Evolutionary conservation across 2,797 vertebrate species (phyloP).

Genomic region (Oreortyx pictus): DNA sequence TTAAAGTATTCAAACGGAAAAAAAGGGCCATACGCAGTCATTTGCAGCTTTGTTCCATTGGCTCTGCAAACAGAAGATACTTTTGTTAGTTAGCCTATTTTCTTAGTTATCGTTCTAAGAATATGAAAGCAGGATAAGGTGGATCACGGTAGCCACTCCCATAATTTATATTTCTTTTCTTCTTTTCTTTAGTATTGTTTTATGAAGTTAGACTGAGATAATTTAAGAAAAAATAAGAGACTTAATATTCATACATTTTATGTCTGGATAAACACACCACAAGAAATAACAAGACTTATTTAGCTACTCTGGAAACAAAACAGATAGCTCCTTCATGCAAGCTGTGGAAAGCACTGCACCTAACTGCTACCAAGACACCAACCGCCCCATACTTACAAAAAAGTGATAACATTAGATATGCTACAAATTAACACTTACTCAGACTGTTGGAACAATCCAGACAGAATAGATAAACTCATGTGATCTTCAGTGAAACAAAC

Average conservation of each 20-base stretch:
- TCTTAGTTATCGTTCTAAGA: slow-evolving; percentile 16
- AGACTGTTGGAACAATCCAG: not conserved
- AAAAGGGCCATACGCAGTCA: slow-evolving; percentile 91
- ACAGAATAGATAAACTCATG: not conserved
- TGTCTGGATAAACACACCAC: not conserved
- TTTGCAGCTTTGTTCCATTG: slow-evolving; percentile 79
- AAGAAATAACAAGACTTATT: slow-evolving; percentile 71
- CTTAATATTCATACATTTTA: slow-evolving; percentile 46
- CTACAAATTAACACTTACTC: not conserved
- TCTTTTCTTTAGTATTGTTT: not conserved
- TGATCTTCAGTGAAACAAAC: not conserved
- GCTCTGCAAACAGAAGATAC: slow-evolving; percentile 86
- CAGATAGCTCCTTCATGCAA: slow-evolving; percentile 71
- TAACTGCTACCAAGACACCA: not conserved
- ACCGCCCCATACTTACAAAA: not conserved
- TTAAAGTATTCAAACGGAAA: slow-evolving; percentile 35
- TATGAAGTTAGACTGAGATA: slow-evolving; percentile 26
- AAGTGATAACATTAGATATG: not conserved
- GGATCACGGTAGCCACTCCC: not conserved
- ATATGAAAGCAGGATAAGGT: slow-evolving; percentile 19
- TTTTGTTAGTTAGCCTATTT: slow-evolving; percentile 71
- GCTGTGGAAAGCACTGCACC: slow-evolving; percentile 72
- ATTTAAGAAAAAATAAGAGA: not conserved
- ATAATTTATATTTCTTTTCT: slow-evolving; percentile 21
- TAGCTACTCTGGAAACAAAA: slow-evolving; percentile 78